Conservation (phyloP, 1,140 invertebrate species). For the Drosophila ironensis region DNA sequence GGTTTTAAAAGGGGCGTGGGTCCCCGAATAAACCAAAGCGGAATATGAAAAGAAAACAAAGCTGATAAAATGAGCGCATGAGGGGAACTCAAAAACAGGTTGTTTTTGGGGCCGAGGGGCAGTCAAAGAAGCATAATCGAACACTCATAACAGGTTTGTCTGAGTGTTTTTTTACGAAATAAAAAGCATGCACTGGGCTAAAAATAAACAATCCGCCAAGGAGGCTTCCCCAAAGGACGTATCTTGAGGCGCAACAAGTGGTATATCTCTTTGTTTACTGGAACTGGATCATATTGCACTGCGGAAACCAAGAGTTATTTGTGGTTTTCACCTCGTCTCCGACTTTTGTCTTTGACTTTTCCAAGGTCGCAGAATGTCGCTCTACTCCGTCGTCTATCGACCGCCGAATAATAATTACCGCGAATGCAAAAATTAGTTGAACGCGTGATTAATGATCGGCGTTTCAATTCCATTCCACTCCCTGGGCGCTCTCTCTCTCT, state of each 20-base stretch:
- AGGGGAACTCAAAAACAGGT: conserved; percentile 33
- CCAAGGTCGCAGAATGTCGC: conserved; percentile 64
- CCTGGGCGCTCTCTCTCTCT: background rate
- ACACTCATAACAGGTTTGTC: conserved; percentile 55
- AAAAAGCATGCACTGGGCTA: conserved; percentile 27
- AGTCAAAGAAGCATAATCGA: too few relatives aligned
- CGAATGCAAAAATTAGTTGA: conserved; percentile 60
- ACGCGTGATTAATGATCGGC: conserved; percentile 67
- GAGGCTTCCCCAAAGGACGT: conserved; percentile 11
- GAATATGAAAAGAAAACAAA: conserved; percentile 32
- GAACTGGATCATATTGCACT: conserved; percentile 7
- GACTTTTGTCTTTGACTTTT: conserved; percentile 45
- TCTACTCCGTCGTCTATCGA: conserved; percentile 21
- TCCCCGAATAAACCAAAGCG: conserved; percentile 11
- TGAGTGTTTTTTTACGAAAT: conserved; percentile 20
- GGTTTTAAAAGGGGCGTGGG: conserved; percentile 28
- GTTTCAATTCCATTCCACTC: conserved; percentile 41
- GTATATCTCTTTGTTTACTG: background rate
- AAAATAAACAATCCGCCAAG: conserved; percentile 19
- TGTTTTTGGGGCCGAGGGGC: too few relatives aligned
- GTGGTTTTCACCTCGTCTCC: conserved; percentile 13
- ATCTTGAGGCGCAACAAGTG: conserved; percentile 28
- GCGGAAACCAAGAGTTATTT: conserved; percentile 17
- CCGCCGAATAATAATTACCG: conserved; percentile 66
- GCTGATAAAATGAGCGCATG: conserved; percentile 36